Conservation (phyloP, 1,140 invertebrate species). For the Atta texana region DNA sequence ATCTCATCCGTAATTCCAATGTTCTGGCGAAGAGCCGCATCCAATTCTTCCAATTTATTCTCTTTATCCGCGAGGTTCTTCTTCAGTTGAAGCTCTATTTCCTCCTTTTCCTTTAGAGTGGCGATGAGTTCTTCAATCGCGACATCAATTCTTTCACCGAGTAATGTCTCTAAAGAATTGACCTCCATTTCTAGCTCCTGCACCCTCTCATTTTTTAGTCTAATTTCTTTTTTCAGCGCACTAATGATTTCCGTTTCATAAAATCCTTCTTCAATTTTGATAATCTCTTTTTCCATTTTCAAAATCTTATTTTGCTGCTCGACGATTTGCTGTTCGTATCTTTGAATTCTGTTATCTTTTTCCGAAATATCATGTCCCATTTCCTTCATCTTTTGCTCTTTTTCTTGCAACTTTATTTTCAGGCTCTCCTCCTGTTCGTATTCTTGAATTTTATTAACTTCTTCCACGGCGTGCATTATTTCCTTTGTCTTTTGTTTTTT, state of each 20-base stretch:
- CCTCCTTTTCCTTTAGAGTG: constrained; percentile 80
- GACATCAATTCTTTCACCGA: constrained; percentile 80
- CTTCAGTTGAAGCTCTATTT: constrained; percentile 73
- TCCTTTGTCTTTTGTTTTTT: not conserved
- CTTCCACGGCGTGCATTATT: not conserved
- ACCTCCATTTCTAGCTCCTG: constrained; percentile 79
- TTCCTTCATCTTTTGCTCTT: constrained; percentile 80
- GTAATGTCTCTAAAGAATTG: constrained; percentile 79
- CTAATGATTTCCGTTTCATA: constrained; percentile 75
- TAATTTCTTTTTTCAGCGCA: constrained; percentile 80
- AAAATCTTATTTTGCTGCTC: constrained; percentile 76
- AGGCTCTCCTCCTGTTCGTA: not conserved
- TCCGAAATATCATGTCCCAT: constrained; percentile 79
- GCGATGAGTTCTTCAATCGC: constrained; percentile 81
- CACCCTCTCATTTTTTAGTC: constrained; percentile 76
- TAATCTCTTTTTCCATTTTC: constrained; percentile 72
- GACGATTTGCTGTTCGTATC: constrained; percentile 76
- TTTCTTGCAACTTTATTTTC: constrained; percentile 65
- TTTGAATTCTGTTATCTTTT: constrained; percentile 79
- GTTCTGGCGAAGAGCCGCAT: constrained; percentile 88
- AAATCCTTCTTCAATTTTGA: constrained; percentile 71
- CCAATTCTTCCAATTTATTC: constrained; percentile 78
- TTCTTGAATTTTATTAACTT: not conserved
- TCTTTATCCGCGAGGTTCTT: constrained; percentile 70
- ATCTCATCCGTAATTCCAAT: constrained; percentile 89